These are phyloP conservation scores for Phaetusa simplex DNA, from an alignment of 2,113 vertebrate species.

Conservation along the genomic window DNA sequence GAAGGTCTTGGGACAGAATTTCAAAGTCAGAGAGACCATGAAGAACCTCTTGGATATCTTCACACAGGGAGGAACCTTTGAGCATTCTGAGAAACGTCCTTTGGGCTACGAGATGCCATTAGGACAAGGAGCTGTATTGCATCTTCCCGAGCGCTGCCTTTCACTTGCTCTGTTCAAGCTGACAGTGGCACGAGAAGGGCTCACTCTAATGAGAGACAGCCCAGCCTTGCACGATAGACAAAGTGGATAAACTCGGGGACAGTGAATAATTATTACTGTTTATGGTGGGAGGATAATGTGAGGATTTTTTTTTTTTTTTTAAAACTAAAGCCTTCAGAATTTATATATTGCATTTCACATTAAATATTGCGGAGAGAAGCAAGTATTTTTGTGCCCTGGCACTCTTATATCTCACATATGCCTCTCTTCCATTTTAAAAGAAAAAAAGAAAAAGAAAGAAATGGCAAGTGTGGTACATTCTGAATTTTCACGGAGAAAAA, in stretches of 20 bases:
- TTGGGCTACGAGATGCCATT: neutral
- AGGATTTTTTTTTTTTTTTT: neutral
- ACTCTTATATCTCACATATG: neutral
- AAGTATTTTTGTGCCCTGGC: neutral
- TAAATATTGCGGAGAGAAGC: neutral
- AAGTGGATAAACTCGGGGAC: neutral
- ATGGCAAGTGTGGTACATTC: neutral
- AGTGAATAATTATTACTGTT: neutral
- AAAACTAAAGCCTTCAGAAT: neutral
- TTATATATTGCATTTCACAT: neutral
- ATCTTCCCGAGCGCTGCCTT: fast-evolving
- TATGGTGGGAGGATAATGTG: neutral
- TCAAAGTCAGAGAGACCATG: neutral
- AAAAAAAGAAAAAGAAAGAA: neutral
- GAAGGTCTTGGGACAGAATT: neutral
- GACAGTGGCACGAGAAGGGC: neutral
- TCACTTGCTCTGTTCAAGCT: neutral
- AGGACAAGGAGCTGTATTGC: neutral
- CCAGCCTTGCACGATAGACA: neutral
- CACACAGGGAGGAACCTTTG: neutral
- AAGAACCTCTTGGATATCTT: neutral
- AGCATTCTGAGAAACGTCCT: neutral
- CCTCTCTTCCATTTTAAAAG: neutral
- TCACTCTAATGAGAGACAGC: neutral
- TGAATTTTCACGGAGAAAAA: neutral